Base-by-base conservation (phyloP, 2,113 vertebrate genomes). In the Phalacrocorax pelagicus region DNA sequence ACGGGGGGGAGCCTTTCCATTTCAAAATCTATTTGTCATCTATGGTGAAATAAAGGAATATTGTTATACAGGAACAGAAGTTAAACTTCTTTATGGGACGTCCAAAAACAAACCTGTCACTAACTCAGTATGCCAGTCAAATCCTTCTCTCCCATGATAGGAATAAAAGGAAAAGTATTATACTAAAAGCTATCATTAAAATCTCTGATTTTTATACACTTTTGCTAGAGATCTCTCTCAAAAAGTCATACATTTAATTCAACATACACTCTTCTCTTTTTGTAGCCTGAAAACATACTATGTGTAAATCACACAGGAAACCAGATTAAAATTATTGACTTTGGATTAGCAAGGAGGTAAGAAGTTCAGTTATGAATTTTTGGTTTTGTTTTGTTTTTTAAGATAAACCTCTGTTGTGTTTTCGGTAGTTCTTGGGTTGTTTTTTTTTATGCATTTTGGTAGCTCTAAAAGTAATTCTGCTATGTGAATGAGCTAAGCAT, bases 271-370 rank as follows among this genome's bases (percentile, higher is more conserved):
- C 40, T 96, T 54, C 54, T 92, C 71, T 95, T 95, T 81, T 94
- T 91, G 40, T 82, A 99, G 98, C 99, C 99, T 9, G 99, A 99
- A 97, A 99, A 99, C 92, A 99, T 99, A 30, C 97, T 99, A 27
- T 99, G 99, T 78, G 98, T 99, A 73, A 99, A 97, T 97, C 98
- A 86, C 90, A 98, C 97, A 6, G 99, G 99, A 94, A 99, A 99
- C 84, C 98, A 98, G 84, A 97, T 99, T 78, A 99, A 99, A 98
- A 99, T 99, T 70, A 99, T 99, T 69, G 99, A 99, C 77, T 99
- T 99, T n/a, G 99, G 99, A 80, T 97, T 99, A 66, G 99, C 99
- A 73, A 97, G 98, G 96, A 99, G 98, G 98, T 99, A 98, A 98
- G 98, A 40, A 51, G 16, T 81, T 83, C 26, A 52, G 7, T 61